Base-by-base conservation (phyloP, 2,888 invertebrate species). In the Crematogaster levior region DNA sequence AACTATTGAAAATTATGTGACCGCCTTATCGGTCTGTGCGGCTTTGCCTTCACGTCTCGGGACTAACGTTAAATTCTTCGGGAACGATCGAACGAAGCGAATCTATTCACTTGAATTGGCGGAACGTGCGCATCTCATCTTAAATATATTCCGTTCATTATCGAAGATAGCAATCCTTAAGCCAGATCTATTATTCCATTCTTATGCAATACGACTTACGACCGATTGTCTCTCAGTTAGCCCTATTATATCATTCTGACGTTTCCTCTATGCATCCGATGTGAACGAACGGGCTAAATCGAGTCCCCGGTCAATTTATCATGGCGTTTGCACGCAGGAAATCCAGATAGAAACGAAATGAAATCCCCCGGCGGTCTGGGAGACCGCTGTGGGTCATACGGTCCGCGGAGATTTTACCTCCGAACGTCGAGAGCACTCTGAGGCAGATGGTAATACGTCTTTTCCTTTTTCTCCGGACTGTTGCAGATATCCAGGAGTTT, bases 401-500 rank as follows among this genome's bases (percentile, higher is more conserved):
- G 51, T 56, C 46, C 65, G 18, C 56, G 30, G 30, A 56, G 53
- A 68, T 70, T 79, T 70, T 56, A 70, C 21, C 70, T 21, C 12
- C 53, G 27, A 27, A 53, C 15, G 53, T 66, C 21, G 43, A 30
- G n/a, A 37, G 4, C 6, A 12, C n/a, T 43, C 30, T 30, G 56
- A 15, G 24, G 56, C 56, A 43, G 56, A 70, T 82, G 82, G 82
- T 82, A 89, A 91, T 86, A 34, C 79, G 60, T 85, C 63, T 77
- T 72, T 68, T 40, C 37, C 72, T 83, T 85, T 85, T 65, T 82
- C 81, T 90, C 84, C 60, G 73, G 90, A 84, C 87, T 91, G 85
- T 96, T 96, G 37, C 96, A 98, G 99, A 99, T 96, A 99, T 99
- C 93, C 99, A 99, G 96, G 99, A 99, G 95, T 99, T 99, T 95